Conservation (phyloP, 2,113 vertebrate genomes). For the Sinocyclocheilus anophthalmus region DNA sequence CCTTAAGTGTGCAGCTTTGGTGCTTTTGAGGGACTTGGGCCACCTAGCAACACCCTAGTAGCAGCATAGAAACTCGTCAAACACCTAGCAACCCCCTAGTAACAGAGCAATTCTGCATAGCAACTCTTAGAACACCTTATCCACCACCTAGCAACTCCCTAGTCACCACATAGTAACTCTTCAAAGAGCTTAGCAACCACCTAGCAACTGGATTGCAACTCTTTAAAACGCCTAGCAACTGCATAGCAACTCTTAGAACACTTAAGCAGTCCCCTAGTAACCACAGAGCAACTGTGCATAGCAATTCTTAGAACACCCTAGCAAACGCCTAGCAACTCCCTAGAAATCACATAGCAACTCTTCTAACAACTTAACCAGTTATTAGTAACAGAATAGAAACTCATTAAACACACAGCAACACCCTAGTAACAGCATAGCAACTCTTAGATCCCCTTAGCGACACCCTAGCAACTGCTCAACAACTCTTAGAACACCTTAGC, state of each 20-base stretch:
- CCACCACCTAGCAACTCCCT: no score
- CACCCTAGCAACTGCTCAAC: not conserved
- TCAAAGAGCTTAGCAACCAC: not conserved
- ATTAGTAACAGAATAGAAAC: not conserved
- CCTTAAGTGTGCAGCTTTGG: no score
- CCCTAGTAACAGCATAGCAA: not conserved
- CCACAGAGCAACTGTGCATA: not conserved
- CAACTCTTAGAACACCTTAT: no score
- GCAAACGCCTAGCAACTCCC: not conserved
- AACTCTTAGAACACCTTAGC: not conserved
- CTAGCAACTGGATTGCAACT: not conserved
- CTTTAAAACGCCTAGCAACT: not conserved
- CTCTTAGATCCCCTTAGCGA: not conserved
- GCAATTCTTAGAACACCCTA: not conserved
- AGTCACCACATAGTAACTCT: not conserved
- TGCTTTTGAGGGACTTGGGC: not conserved
- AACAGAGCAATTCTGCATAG: not conserved
- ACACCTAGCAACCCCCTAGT: not conserved
- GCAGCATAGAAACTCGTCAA: not conserved
- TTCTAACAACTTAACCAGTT: no score
- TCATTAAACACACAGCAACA: not conserved
- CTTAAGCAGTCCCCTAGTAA: not conserved
- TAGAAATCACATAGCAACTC: not conserved
- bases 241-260: not conserved
- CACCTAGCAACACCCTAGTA: not conserved